phyloP scores from a whole-genome alignment of 2,888 invertebrate genomes.

The Stenolophus ochropezus region DNA sequence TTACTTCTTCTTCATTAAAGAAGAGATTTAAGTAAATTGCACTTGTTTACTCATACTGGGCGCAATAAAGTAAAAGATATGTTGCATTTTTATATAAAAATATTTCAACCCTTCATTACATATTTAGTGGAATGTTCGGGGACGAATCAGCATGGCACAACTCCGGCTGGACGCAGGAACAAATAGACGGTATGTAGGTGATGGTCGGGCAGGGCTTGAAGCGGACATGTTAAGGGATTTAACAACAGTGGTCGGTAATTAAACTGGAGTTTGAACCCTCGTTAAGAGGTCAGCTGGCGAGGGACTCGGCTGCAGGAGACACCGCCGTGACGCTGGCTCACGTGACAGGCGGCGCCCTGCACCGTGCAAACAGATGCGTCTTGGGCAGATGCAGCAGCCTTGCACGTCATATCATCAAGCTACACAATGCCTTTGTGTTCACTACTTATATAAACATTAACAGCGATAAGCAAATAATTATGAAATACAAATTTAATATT shows the following conservation, averaged over 20 bases:
- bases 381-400: no score
- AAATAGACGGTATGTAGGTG: constrained; percentile 34
- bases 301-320: constrained; percentile 12
- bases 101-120: neutral
- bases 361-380: neutral
- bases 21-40: no score
- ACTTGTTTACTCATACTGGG: no score
- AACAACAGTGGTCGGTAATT: constrained; percentile 56
- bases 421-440: no score
- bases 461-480: no score
- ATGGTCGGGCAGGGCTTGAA: constrained; percentile 32
- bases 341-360: neutral
- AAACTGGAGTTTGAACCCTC: constrained; percentile 59
- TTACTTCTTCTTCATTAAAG: no score
- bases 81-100: no score
- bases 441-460: no score
- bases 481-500: no score
- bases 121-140: neutral
- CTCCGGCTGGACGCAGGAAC: neutral
- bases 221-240: constrained; percentile 57
- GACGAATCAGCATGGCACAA: neutral
- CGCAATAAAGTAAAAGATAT: no score
- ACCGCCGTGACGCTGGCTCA: neutral
- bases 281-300: constrained; percentile 54
- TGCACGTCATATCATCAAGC: no score